phyloP scores from a whole-genome alignment of 2,797 vertebrate genomes.

The Neopelma chrysocephalum region DNA sequence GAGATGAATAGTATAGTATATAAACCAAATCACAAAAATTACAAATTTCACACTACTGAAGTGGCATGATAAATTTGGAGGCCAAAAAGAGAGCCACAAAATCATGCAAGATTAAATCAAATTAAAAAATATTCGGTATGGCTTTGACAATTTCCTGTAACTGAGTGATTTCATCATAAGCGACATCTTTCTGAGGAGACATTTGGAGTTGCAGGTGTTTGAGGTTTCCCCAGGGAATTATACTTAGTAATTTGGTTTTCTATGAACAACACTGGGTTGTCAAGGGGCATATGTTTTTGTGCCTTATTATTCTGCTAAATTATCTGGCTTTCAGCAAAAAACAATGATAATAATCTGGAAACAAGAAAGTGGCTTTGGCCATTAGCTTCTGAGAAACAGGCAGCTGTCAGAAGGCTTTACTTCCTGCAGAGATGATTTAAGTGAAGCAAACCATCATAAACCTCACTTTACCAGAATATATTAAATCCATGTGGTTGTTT shows the following conservation, averaged over 20 bases:
- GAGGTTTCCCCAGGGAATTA: not conserved
- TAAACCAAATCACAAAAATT: not conserved
- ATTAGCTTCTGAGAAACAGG: not conserved
- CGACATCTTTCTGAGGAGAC: not conserved
- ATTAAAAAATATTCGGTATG: not conserved
- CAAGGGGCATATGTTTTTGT: not conserved
- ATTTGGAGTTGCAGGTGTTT: not conserved
- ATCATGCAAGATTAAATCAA: not conserved
- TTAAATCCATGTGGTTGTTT: not conserved
- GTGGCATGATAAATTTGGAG: not conserved
- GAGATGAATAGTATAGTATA: not conserved
- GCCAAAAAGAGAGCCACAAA: not conserved
- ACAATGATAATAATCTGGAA: not conserved
- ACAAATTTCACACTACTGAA: not conserved
- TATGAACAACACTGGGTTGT: not conserved
- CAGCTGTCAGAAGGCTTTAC: not conserved
- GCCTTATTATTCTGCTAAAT: not conserved
- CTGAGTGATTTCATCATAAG: not conserved
- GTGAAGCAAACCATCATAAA: not conserved
- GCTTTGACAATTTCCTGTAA: not conserved
- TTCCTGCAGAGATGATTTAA: not conserved
- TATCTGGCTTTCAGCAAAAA: slow-evolving; percentile 12
- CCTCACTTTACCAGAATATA: not conserved
- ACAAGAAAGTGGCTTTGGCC: not conserved
- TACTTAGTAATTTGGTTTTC: not conserved